Percentiles rank a stretch among this genome's conserved stretches.
Evolutionary conservation across 2,888 invertebrate species (phyloP).

Genomic region (Malthinus flaveolus): DNA sequence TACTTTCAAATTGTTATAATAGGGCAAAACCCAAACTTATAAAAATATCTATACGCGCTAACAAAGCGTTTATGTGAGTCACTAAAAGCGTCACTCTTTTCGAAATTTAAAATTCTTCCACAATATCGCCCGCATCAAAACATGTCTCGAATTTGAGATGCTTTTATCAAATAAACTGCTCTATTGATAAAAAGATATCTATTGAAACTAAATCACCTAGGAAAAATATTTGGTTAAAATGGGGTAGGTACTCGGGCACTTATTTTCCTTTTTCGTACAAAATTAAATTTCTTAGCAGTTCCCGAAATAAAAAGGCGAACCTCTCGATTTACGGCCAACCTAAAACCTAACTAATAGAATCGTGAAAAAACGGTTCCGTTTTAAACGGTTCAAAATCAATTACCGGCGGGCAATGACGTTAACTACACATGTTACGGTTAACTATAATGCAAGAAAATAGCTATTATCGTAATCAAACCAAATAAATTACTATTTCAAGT

Average conservation of each 20-base stretch:
- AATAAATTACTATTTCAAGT: no score
- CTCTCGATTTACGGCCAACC: no score
- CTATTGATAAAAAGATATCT: slow-evolving; percentile 2
- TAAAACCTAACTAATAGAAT: no score
- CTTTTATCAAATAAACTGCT: slow-evolving; percentile 2
- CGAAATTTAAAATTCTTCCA: slow-evolving; percentile 14
- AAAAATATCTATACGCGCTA: slow-evolving; percentile 15
- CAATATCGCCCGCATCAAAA: slow-evolving; percentile 18
- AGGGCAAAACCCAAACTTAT: slow-evolving; percentile 1
- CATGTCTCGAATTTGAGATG: slow-evolving; percentile 16
- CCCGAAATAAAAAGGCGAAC: no score
- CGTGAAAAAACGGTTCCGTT: no score
- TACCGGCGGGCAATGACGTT: no score
- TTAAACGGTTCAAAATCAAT: no score
- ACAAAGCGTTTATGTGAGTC: slow-evolving; percentile 25
- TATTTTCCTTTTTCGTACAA: background rate
- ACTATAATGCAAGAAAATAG: no score
- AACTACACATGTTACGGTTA: no score
- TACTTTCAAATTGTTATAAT: slow-evolving; percentile 22
- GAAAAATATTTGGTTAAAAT: slow-evolving; percentile 2
- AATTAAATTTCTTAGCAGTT: no score
- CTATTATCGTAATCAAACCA: no score
- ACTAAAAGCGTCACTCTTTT: slow-evolving; percentile 22
- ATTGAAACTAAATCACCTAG: slow-evolving; percentile 2
- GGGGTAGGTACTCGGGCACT: background rate